Evolutionary conservation across 2,797 vertebrate genomes (phyloP).

Genomic region (Coregonus sp.): DNA sequence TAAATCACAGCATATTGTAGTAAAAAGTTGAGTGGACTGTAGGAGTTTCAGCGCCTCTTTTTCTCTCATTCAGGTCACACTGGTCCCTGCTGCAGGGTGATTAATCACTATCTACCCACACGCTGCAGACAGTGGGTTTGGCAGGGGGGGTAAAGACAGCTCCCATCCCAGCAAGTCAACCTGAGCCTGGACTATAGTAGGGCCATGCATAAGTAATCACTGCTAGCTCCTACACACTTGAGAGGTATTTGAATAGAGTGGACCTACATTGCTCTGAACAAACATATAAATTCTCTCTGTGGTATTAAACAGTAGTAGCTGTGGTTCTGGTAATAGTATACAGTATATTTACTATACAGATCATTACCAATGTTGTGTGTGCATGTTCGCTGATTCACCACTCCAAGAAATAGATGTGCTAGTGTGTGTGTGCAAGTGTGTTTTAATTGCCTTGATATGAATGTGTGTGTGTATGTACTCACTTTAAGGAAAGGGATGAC

Average conservation of each 20-base stretch:
- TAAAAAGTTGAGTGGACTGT: not conserved
- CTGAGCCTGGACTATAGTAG: not conserved
- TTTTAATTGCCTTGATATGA: not conserved
- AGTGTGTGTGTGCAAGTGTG: not conserved
- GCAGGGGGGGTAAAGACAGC: slow-evolving; percentile 3
- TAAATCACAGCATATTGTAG: not conserved
- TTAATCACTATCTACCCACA: slow-evolving; percentile 25
- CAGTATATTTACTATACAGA: not conserved
- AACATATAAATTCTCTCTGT: no score
- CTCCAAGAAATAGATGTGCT: not conserved
- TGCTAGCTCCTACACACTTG: not conserved
- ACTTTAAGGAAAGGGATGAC: slow-evolving; percentile 97
- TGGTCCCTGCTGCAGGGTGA: slow-evolving; percentile 5
- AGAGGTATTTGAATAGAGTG: not conserved
- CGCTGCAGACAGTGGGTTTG: not conserved
- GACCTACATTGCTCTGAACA: not conserved
- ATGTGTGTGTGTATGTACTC: slow-evolving; percentile 39
- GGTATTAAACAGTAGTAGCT: no score
- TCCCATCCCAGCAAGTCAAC: not conserved
- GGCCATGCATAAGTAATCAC: slow-evolving; percentile 8
- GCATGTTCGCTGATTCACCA: not conserved
- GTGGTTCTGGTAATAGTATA: no score
- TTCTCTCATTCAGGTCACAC: slow-evolving; percentile 18
- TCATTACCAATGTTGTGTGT: not conserved
- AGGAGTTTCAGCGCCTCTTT: not conserved